These are phyloP conservation scores for Trichomalopsis sarcophagae DNA, from an alignment of 1,140 invertebrate genomes.

Conservation along the genomic window DNA sequence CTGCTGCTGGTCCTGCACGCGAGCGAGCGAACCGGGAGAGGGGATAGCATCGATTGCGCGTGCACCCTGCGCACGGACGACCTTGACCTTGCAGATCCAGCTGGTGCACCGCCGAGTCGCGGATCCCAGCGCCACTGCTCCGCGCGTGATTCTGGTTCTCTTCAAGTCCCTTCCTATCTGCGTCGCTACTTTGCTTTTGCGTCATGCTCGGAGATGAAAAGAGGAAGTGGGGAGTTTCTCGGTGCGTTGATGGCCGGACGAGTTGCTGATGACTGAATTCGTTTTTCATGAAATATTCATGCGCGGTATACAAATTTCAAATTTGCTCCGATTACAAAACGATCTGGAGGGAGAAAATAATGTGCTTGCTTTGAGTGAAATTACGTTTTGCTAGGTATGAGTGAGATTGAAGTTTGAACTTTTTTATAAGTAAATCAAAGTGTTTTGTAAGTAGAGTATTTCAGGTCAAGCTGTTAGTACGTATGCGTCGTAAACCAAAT, in stretches of 20 bases:
- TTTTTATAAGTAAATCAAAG: too few species aligned
- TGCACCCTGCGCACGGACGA: slow-evolving; percentile 49
- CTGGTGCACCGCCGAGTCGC: slow-evolving; percentile 15
- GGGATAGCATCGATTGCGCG: slow-evolving; percentile 28
- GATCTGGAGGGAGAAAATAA: too few species aligned
- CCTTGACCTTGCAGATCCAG: slow-evolving; percentile 59
- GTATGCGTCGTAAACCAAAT: neutral
- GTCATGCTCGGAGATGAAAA: neutral
- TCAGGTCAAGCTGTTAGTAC: too few species aligned
- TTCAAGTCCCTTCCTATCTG: neutral
- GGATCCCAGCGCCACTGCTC: neutral
- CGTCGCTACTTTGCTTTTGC: neutral
- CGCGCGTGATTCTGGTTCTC: neutral
- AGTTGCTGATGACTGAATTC: too few species aligned
- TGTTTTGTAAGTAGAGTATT: too few species aligned
- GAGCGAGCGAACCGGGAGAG: neutral
- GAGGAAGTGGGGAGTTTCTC: neutral
- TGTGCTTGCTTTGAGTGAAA: too few species aligned
- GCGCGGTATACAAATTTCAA: too few species aligned
- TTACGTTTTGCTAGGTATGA: too few species aligned
- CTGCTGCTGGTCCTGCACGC: slow-evolving; percentile 9
- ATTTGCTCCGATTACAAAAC: too few species aligned
- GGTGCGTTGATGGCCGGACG: too few species aligned
- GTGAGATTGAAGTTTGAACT: too few species aligned
- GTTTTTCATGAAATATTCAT: neutral